Percentiles rank a stretch among this genome's conserved stretches.
phyloP scores from a whole-genome alignment of 1,140 invertebrate genomes.

The Drosophila melanogaster region Release_6_plus_ISO1_MT NT_037436.4:2855501-2856000 shows the following conservation, averaged over 20 bases:
- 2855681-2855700: conserved; percentile 45
- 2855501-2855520: conserved; percentile 26
- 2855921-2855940: conserved; percentile 82
- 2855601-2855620: conserved; percentile 45
- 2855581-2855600: conserved; percentile 52
- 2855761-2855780: conserved; percentile 11
- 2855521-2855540: conserved; percentile 53
- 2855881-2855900: conserved; percentile 79
- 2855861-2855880: conserved; percentile 72
- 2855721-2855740: conserved; percentile 6
- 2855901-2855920: conserved; percentile 80
- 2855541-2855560: conserved; percentile 58
- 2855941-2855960: conserved; percentile 61
- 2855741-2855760: conserved; percentile 16
- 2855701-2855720: conserved; percentile 68
- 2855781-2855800: conserved; percentile 76
- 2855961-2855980: conserved; percentile 64
- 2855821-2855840: conserved; percentile 77
- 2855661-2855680: conserved; percentile 61
- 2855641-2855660: neutral
- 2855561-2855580: conserved; percentile 71
- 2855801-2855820: conserved; percentile 73
- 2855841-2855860: neutral
- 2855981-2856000: conserved; percentile 29
- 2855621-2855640: conserved; percentile 59